Evolutionary conservation across 2,888 invertebrate genomes (phyloP).

Genomic region (Abrostola triplasia): DNA sequence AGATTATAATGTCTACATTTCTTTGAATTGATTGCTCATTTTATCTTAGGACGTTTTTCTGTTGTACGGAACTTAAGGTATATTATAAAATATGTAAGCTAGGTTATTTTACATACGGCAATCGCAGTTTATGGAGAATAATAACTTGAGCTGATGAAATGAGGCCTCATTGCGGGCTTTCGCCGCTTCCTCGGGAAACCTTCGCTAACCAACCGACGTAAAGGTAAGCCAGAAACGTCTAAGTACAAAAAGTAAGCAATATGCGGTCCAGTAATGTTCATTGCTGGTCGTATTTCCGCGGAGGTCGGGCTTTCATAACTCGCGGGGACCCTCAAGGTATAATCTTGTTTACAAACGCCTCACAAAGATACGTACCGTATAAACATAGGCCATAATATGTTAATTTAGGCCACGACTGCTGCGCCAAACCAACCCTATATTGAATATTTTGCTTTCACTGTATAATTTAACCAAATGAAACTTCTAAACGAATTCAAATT

Average conservation of each 20-base stretch:
- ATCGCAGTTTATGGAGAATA: neutral
- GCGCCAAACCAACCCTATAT: slow-evolving; percentile 69
- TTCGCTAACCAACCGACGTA: neutral
- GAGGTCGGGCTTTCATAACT: slow-evolving; percentile 64
- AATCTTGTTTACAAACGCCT: slow-evolving; percentile 72
- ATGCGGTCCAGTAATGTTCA: slow-evolving; percentile 55
- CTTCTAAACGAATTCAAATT: slow-evolving; percentile 52
- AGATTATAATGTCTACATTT: too few relatives aligned
- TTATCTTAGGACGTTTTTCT: too few relatives aligned
- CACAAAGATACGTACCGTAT: slow-evolving; percentile 60
- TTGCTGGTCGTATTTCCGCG: slow-evolving; percentile 50
- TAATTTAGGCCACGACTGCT: slow-evolving; percentile 72
- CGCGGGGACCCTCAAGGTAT: slow-evolving; percentile 61
- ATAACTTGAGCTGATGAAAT: slow-evolving; percentile 1
- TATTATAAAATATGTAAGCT: too few relatives aligned
- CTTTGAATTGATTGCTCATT: too few relatives aligned
- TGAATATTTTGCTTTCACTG: slow-evolving; percentile 77
- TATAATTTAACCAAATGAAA: slow-evolving; percentile 75
- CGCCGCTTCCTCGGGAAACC: neutral
- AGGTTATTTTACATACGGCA: neutral
- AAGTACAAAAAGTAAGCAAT: slow-evolving; percentile 39
- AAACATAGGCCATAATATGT: slow-evolving; percentile 74
- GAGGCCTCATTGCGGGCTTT: neutral
- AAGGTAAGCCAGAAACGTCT: slow-evolving; percentile 16
- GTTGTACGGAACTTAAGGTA: too few relatives aligned